Base-by-base conservation (phyloP, 2,797 vertebrate species). In the Nannoperca australis region DNA sequence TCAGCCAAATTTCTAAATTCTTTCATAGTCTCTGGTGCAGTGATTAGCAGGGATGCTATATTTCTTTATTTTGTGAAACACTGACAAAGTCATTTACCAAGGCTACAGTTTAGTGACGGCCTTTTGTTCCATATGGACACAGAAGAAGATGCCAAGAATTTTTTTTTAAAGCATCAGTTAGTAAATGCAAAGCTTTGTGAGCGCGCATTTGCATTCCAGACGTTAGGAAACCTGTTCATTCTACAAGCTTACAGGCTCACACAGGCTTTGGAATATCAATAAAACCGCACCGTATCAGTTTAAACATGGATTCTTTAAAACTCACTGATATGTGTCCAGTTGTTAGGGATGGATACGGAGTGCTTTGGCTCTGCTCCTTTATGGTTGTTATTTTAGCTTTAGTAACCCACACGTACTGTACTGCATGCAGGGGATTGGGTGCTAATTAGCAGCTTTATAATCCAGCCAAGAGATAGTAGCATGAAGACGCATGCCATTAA, bases 381-480 rank as follows among this genome's bases (percentile, higher is more conserved):
- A 20, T 18, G 22, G 40, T 44, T 18, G 3, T 60, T 68, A 50
- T 49, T 49, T 50, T 30, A 30, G n/a, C 22, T 47, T 1, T 18
- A 78, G 76, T 73, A 70, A 87, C 67, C 76, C 76, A 36, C 78
- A 79, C 53, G 74, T 27, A 5, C 61, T 71, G 73, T 76, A 70
- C 73, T 78, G 67, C 77, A 70, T 79, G 85, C 89, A 80, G 70
- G 77, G 79, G 38, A 88, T 71, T 82, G 79, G 79, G 68, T 78
- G 76, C 81, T 90, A 91, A 94, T 93, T 92, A 91, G 75, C 45
- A 84, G 75, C 75, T 91, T 88, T 90, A 78, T 83, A 79, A 90
- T 88, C 87, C 77, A 83, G 85, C 68, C 79, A 72, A 79, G 79
- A 83, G 78, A 81, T 9, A 76, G 85, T 79, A 67, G 77, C 49